These are phyloP conservation scores for Eudasyphora cyanicolor DNA, from an alignment of 2,888 invertebrate genomes.

Conservation along the genomic window DNA sequence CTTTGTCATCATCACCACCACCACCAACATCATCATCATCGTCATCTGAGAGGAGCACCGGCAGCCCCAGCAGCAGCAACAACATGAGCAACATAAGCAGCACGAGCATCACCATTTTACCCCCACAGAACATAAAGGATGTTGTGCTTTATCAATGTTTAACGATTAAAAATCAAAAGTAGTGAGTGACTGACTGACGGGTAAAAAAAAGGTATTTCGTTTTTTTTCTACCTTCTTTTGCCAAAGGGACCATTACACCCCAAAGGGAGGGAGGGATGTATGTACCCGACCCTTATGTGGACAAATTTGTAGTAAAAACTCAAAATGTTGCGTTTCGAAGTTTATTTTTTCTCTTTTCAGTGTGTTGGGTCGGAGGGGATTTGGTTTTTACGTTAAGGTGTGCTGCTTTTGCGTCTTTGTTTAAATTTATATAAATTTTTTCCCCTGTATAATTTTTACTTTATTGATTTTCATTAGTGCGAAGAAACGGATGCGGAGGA, in stretches of 20 bases:
- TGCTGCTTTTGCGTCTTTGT: conserved; percentile 55
- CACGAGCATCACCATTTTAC: conserved; percentile 40
- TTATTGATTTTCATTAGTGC: conserved; percentile 64
- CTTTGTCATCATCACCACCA: conserved; percentile 13
- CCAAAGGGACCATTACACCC: background rate
- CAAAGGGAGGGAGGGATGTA: background rate
- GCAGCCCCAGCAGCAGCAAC: conserved; percentile 33
- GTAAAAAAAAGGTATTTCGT: conserved; percentile 49
- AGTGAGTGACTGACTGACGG: conserved; percentile 25
- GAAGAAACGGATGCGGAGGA: conserved; percentile 22
- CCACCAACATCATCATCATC: background rate
- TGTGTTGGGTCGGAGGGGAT: background rate
- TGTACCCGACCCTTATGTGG: conserved; percentile 6
- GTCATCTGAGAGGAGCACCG: conserved; percentile 28
- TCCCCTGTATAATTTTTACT: conserved; percentile 60
- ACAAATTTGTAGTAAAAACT: conserved; percentile 47
- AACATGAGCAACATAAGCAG: conserved; percentile 32
- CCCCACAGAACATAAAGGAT: conserved; percentile 17
- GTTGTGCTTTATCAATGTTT: conserved; percentile 65
- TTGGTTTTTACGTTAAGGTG: conserved; percentile 9
- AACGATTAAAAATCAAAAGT: conserved; percentile 64
- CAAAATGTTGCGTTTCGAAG: conserved; percentile 65
- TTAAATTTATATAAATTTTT: conserved; percentile 47
- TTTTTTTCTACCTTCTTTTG: background rate
- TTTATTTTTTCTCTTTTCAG: conserved; percentile 62